Evolutionary conservation across 2,113 vertebrate genomes (phyloP), one percentile per base, ranked within the genome.

Genomic region (Eubucco bourcierii): DNA sequence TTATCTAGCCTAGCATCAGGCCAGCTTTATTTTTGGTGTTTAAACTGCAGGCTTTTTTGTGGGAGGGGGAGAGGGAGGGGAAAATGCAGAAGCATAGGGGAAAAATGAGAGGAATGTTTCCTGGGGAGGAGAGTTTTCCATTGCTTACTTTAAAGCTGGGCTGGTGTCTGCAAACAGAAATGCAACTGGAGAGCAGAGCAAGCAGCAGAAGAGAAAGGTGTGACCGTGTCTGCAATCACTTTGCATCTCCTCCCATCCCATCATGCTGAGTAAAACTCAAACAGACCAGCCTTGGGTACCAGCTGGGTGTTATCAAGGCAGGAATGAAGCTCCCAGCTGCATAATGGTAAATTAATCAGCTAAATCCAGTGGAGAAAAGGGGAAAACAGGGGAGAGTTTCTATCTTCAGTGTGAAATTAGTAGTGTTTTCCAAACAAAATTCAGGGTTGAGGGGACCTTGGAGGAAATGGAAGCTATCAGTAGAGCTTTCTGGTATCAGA

Each of bases 11-110:
- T 80, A 85, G 16, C n/a, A 94, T 92, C 78, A 78, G 76, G 33
- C 34, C 5, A 59, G 61, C 4, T 84, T 95, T 97, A 92, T 97
- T 97, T 96, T 96, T 97, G 91, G 97, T 95, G 82, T 90, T 96
- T 90, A 79, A 93, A 87, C 88, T 66, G 67, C 88, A 90, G 68
- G 44, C 59, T 91, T 82, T 93, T 93, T 86, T 59, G 47, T 83
- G 63, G 93, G 86, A 88, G 56, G 84, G 83, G 85, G 92, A 88
- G 71, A 93, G 81, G 83, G 87, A 33, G 59, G 66, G 68, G 63
- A 64, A 86, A 82, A 91, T 33, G 75, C 66, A 70, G 72, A 67
- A 92, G 76, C 86, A 83, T 27, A 15, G 3, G 63, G 80, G 74
- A 93, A 96, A 97, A 94, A 93, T 80, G 37, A 81, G 78, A 96